A percentile compares a stretch with the other conserved stretches of the same genome.
These are phyloP conservation scores for Tyrannus savana DNA, from an alignment of 2,113 vertebrate genomes.

Conservation along the genomic window DNA sequence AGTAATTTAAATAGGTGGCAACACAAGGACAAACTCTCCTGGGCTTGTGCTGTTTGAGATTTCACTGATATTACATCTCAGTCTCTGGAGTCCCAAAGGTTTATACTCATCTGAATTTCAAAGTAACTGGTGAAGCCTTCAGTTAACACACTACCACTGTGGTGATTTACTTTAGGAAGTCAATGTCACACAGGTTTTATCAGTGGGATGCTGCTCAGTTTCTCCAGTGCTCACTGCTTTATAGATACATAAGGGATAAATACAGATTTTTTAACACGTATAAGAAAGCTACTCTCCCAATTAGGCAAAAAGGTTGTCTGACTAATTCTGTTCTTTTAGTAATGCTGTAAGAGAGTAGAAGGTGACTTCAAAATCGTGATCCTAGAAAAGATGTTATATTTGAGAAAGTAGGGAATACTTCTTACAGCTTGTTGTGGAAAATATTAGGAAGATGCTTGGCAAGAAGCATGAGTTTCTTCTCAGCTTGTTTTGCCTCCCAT, in stretches of 20 bases:
- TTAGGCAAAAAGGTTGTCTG: not conserved
- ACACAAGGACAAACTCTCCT: not conserved
- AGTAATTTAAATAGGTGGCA: not conserved
- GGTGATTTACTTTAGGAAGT: not conserved
- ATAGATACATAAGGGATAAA: not conserved
- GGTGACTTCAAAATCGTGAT: conserved; percentile 6
- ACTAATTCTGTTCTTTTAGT: conserved; percentile 7
- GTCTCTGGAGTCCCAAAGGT: not conserved
- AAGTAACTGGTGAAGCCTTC: not conserved
- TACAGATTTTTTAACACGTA: not conserved
- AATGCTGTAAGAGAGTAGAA: not conserved
- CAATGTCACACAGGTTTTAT: rapidly evolving
- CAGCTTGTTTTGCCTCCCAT: conserved; percentile 52
- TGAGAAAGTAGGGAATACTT: not conserved
- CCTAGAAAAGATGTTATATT: not conserved
- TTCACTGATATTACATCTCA: not conserved
- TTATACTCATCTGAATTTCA: not conserved
- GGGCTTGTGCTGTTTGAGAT: not conserved
- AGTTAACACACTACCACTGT: not conserved
- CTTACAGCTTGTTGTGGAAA: conserved; percentile 20
- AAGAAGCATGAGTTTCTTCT: conserved; percentile 8
- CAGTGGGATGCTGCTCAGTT: not conserved
- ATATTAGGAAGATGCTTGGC: conserved; percentile 45
- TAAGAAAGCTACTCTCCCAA: not conserved
- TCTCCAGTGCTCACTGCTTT: not conserved